Conservation (phyloP, 1,140 invertebrate genomes). For the Euwallacea fornicatus region DNA sequence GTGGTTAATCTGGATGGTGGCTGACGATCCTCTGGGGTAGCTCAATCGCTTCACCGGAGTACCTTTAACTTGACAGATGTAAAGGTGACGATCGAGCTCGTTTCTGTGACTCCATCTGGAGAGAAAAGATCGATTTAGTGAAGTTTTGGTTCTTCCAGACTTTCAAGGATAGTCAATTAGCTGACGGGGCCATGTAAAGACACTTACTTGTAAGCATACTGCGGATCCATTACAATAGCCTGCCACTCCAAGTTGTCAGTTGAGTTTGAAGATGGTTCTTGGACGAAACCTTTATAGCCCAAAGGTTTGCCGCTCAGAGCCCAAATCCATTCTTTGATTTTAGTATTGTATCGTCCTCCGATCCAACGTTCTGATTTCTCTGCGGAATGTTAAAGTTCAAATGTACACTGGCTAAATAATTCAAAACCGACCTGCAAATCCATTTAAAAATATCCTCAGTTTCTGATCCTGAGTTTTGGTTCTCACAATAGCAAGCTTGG, state of each 20-base stretch:
- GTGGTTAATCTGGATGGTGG: too few species aligned
- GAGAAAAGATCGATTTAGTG: conserved; percentile 1
- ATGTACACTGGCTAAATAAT: background rate
- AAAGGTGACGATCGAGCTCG: conserved; percentile 35
- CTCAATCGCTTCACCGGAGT: conserved; percentile 35
- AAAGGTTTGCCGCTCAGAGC: conserved; percentile 61
- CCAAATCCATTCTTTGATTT: conserved; percentile 69
- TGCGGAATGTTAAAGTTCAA: conserved; percentile 4
- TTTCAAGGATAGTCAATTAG: too few species aligned
- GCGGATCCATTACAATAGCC: conserved; percentile 41
- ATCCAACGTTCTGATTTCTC: conserved; percentile 67
- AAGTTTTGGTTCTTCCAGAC: background rate
- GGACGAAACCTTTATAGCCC: conserved; percentile 40
- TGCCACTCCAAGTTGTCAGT: conserved; percentile 30
- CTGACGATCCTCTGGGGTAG: conserved; percentile 11
- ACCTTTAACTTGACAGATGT: conserved; percentile 42
- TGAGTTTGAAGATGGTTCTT: conserved; percentile 14
- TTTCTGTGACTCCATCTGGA: conserved; percentile 40
- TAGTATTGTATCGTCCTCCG: conserved; percentile 72
- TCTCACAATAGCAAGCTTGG: conserved; percentile 26
- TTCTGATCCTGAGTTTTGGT: conserved; percentile 32
- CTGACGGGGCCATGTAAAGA: background rate
- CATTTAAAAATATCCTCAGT: conserved; percentile 34
- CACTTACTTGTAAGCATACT: conserved; percentile 35
- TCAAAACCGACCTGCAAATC: conserved; percentile 29